Evolutionary conservation across 2,113 vertebrate species (phyloP).

Genomic region (Empidonax alnorum): DNA sequence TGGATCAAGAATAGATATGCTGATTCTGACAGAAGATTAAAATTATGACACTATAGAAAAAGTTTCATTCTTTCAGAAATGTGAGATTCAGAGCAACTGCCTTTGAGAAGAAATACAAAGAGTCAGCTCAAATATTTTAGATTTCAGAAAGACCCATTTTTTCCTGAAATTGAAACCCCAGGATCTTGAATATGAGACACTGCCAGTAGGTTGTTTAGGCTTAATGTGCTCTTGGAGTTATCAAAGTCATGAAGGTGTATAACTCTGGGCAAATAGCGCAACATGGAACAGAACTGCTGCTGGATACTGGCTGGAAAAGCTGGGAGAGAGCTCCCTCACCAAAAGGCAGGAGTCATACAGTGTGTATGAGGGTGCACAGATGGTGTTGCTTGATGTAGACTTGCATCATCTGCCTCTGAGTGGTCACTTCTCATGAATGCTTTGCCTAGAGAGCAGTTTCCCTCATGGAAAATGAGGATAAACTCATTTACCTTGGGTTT

Average conservation of each 20-base stretch:
- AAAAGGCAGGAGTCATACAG: rapidly evolving
- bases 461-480: not conserved
- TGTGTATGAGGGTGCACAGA: rapidly evolving
- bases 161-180: not conserved
- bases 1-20: not conserved
- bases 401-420: rapidly evolving
- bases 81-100: not conserved
- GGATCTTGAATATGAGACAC: not conserved
- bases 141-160: not conserved
- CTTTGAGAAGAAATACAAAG: not conserved
- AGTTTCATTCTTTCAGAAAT: not conserved
- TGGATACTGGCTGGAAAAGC: not conserved
- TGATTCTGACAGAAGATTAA: not conserved
- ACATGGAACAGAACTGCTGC: not conserved
- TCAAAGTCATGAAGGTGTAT: not conserved
- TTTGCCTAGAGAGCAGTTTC: not conserved
- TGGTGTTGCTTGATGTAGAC: not conserved
- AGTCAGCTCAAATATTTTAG: not conserved
- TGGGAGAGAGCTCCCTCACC: rapidly evolving
- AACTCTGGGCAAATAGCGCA: not conserved
- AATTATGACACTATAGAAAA: not conserved
- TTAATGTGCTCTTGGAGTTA: not conserved
- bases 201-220: not conserved
- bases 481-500: not conserved
- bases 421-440: not conserved